Base-by-base conservation (phyloP, 2,113 vertebrate species). In the Motacilla tschutschensis region DNA sequence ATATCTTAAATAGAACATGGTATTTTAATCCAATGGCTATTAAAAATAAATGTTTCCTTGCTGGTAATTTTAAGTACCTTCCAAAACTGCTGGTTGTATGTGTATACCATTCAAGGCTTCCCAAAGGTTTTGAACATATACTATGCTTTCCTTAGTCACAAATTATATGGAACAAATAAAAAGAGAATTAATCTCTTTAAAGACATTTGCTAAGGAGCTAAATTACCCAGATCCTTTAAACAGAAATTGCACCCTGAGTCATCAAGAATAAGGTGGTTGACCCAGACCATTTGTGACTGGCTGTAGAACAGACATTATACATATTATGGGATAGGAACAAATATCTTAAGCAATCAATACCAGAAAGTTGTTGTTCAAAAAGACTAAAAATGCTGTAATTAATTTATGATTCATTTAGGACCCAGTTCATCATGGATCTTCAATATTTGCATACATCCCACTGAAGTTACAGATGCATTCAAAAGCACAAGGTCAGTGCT, bases 181-280 rank as follows among this genome's bases (percentile, higher is more conserved):
- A 89, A 28, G 16, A 66, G 7, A 80, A 80, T 79, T 1, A 57
- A 74, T 77, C 31, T 78, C 57, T 82, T 38, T 41, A 26, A 94
- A 88, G 38, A 69, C 29, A 80, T n/a, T 63, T 65, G 14, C 58
- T 79, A 90, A 70, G 33, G 17, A 54, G 35, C 24, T 47, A 51
- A 82, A 82, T 93, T 84, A 73, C 38, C 36, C 12, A 14, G 44
- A 73, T 59, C 47, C 35, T 74, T 79, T 90, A 79, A 93, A 83
- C 8, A 74, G 60, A 79, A 87, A 59, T 79, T 87, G 24, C 9
- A 70, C 25, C 47, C 33, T 83, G 83, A 64, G 51, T 80, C 51
- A 84, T 58, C 28, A n/a, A 79, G 47, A 73, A 12, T 70, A 79
- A 73, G 46, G 22, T 62, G 33, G 5, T 17, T 70, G 60, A 71